Base-by-base conservation (phyloP, 1,140 invertebrate genomes). In the Helicoverpa zea region DNA sequence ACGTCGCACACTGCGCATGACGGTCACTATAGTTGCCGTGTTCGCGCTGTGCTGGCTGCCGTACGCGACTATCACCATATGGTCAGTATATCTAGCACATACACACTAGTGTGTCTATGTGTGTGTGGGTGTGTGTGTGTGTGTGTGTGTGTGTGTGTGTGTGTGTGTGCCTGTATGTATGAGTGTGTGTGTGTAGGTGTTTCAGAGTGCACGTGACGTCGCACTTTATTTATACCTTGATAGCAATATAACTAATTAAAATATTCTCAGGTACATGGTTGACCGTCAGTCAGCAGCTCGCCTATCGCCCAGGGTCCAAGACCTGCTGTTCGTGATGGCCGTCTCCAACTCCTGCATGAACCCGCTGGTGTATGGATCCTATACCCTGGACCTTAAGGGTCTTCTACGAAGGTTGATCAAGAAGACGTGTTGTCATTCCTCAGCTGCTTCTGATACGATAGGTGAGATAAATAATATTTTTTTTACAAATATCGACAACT, bases 41-140 rank as follows among this genome's bases (percentile, higher is more conserved):
- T 98, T 98, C 90, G 96, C 98, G 30, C 95, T 97, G 83, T 98
- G 97, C 91, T 98, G 97, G 97, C 97, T 98, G 52, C 52, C 52
- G 13, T 54, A 54, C 52, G 52, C 52, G 14, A 54, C n/a, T n/a
- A 54, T 54, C 52, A 54, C 52, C 52, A 54, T 54, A 14, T 54
- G 52, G 35, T 43, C 35, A 43, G 35, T 43, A 43, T 43, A 43
- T 43, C 35, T 0, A 23, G 23, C n/a, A n/a, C n/a, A n/a, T n/a
- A n/a, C n/a, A n/a, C n/a, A n/a, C 23, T 23, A 23, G 23, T 23
- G 23, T 23, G 23, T n/a, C n/a, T n/a, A n/a, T 23, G 23, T 23
- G 23, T 23, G 23, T 23, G 14, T 52, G 0, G 11, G 51, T 52
- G 51, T 11, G n/a, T 23, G 23, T 23, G 23, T 23, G 23, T 23